Evolutionary conservation across 2,113 vertebrate species (phyloP).

Genomic region (Odontophorus gujanensis): DNA sequence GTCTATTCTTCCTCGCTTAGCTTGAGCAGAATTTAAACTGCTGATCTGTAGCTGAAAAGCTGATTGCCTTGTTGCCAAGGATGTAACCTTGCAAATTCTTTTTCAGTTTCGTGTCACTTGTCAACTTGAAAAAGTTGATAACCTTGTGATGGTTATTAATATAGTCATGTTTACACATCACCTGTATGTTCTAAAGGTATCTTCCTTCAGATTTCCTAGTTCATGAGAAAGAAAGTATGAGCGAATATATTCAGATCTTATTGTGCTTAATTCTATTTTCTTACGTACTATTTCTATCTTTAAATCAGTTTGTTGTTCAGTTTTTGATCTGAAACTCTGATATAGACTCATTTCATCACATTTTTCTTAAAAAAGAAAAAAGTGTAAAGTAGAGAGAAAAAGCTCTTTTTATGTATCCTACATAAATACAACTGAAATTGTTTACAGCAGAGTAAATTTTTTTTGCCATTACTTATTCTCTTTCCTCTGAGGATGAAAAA

Average conservation of each 20-base stretch:
- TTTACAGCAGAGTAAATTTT: background rate
- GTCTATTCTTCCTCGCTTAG: background rate
- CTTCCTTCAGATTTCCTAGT: background rate
- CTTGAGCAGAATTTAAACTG: background rate
- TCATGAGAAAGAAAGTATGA: background rate
- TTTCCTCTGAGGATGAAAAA: background rate
- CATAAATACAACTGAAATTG: background rate
- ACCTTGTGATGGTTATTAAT: background rate
- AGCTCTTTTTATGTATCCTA: background rate
- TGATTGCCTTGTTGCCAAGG: background rate
- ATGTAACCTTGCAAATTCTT: background rate
- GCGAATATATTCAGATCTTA: background rate
- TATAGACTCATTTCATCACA: background rate
- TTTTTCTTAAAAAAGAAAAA: background rate
- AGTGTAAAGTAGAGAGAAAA: background rate
- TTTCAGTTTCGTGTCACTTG: background rate
- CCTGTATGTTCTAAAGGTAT: background rate
- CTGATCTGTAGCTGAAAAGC: slow-evolving; percentile 1
- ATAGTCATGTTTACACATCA: background rate
- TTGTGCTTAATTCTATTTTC: background rate
- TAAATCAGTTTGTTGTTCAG: background rate
- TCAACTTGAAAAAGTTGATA: background rate
- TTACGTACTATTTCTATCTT: background rate
- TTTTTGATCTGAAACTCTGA: background rate
- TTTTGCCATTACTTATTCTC: background rate